Percentiles rank a stretch among this genome's conserved stretches.
Conservation (phyloP, 2,888 invertebrate genomes). For the Catocala sponsa region DNA sequence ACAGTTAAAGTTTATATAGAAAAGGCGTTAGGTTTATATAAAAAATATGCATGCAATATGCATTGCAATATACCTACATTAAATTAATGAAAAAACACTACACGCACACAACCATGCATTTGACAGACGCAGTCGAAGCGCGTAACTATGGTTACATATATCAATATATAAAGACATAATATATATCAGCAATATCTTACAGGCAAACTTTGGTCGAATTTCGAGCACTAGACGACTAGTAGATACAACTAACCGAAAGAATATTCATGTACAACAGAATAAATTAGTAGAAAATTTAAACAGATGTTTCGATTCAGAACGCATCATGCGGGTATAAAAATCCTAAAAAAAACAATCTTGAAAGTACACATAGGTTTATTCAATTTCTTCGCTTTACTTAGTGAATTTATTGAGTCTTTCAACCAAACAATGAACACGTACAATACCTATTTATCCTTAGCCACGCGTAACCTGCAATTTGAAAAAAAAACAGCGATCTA, state of each 20-base stretch:
- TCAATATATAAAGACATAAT: no score
- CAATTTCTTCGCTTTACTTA: constrained; percentile 48
- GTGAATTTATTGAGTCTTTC: constrained; percentile 51
- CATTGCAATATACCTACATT: no score
- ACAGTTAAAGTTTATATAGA: no score
- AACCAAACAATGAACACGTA: constrained; percentile 61
- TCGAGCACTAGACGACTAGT: no score
- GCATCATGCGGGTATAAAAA: background rate
- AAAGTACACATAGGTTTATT: constrained; percentile 53
- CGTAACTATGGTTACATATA: no score
- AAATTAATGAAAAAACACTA: no score
- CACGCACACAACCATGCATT: no score
- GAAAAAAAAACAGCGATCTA: constrained; percentile 66
- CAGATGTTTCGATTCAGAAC: background rate
- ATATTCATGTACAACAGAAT: constrained; percentile 5
- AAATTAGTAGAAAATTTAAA: background rate
- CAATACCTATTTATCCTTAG: constrained; percentile 65
- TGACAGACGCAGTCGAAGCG: no score
- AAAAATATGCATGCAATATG: no score
- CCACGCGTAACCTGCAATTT: constrained; percentile 76
- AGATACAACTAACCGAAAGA: constrained; percentile 18
- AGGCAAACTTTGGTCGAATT: no score
- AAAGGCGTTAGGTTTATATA: no score
- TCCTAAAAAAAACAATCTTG: constrained; percentile 32
- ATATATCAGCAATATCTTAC: no score